phyloP scores from a whole-genome alignment of 2,888 invertebrate species.

The Clitarchus hookeri region DNA sequence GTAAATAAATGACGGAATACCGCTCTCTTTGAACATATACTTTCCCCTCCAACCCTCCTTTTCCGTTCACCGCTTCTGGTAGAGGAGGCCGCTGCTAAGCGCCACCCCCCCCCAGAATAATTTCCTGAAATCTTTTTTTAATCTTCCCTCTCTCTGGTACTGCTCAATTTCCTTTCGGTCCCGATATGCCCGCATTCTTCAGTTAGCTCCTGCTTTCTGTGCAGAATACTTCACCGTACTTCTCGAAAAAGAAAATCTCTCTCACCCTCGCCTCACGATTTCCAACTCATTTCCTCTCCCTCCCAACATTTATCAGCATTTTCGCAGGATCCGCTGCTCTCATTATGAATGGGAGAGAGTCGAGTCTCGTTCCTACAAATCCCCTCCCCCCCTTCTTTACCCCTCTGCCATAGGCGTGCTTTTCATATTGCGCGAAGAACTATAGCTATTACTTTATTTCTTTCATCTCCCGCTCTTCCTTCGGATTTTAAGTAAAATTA shows the following conservation, averaged over 20 bases:
- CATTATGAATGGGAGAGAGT: slow-evolving; percentile 2
- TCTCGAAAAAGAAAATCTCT: neutral
- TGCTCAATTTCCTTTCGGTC: neutral
- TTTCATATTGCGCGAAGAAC: neutral
- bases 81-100: neutral
- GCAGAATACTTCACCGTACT: neutral
- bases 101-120: neutral
- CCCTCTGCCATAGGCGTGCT: neutral
- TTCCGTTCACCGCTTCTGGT: neutral
- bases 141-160: neutral
- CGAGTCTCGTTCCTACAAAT: neutral
- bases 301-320: neutral
- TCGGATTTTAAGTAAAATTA: neutral
- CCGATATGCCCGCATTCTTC: neutral
- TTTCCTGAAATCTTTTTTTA: neutral
- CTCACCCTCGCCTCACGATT: neutral
- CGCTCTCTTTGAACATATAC: neutral
- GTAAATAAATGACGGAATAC: neutral
- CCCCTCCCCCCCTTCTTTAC: neutral
- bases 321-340: neutral
- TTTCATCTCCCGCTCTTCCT: neutral
- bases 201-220: neutral
- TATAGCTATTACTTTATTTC: neutral
- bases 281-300: neutral
- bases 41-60: neutral